These are phyloP conservation scores for Felis catus DNA, from an alignment of 2,113 vertebrate genomes.

Conservation along the genomic window F.catus_Fca126_mat1.0 CM031428.1:28458501-28459000, in stretches of 20 bases:
- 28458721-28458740: no score
- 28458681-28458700: neutral
- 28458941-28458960: neutral
- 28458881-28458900: no score
- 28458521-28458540: neutral
- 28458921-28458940: neutral
- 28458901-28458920: no score
- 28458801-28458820: no score
- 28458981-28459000: neutral
- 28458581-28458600: neutral
- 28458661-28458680: constrained; percentile 22
- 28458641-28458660: neutral
- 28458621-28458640: constrained; percentile 8
- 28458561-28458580: constrained; percentile 40
- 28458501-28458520: neutral
- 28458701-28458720: no score
- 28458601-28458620: neutral
- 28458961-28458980: neutral
- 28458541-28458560: neutral
- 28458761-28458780: no score
- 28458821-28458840: no score
- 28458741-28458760: no score
- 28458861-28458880: no score
- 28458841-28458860: no score
- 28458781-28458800: no score